Evolutionary conservation across 2,888 invertebrate species (phyloP), one percentile per base, ranked within the genome.

Genomic region (Spicauda simplicius): DNA sequence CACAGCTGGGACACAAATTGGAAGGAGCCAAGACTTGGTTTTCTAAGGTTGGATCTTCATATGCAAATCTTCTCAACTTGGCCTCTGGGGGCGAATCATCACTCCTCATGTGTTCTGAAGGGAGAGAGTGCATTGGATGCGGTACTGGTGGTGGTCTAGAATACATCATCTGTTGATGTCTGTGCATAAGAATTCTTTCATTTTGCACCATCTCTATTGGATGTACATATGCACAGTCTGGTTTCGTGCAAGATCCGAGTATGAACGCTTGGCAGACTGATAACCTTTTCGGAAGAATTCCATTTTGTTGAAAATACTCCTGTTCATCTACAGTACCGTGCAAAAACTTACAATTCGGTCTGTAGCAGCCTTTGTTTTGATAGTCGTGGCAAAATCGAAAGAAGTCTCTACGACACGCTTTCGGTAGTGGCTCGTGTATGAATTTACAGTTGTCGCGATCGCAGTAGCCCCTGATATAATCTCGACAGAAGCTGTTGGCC

Each of bases 321-420:
- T 96, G 96, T 60, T 96, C 96, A 77, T 95, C 95, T 59, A 94
- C 87, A 7, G 94, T 93, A 77, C 96, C 95, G 82, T 97, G 97
- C 64, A 96, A 88, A 82, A 96, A 96, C 76, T 95, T 95, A 81
- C 96, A 96, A 74, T 94, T 95, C 11, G 87, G 82, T 76, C 94
- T 91, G 68, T 95, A 94, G 71, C 94, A 93, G 72, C 96, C 96
- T 79, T 95, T 95, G 83, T 97, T 97, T 87, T 96, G 96, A 79
- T 84, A 94, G 76, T 95, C 95, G 77, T 94, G 94, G 75, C 95
- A 95, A 76, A 95, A 94, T 50, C 91, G 85, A 76, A 93, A 90
- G 41, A 92, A 77, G 50, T 91, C 91, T 69, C 90, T 90, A 11
- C 92, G 74, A 66, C 72, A 82, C 7, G 77, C 69, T 73, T 83